These are phyloP conservation scores for Schrankia costaestrigalis DNA, from an alignment of 2,888 invertebrate species.

Conservation along the genomic window DNA sequence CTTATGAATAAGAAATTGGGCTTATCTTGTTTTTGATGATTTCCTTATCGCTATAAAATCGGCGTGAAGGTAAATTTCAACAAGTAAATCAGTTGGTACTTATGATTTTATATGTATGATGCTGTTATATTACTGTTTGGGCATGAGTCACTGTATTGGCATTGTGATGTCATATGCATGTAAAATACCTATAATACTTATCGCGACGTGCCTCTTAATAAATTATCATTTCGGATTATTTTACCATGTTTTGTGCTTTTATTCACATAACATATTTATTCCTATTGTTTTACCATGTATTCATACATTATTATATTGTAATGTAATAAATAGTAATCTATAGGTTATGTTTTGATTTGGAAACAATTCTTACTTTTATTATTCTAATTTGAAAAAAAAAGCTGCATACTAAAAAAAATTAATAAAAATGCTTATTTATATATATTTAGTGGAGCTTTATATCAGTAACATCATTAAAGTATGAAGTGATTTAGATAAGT, in stretches of 20 bases:
- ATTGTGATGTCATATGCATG: conserved; percentile 70
- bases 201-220: conserved; percentile 34
- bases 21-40: conserved; percentile 38
- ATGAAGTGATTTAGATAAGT: no score
- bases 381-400: no score
- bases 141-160: conserved; percentile 64
- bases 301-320: neutral
- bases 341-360: conserved; percentile 27
- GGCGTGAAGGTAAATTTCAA: conserved; percentile 19
- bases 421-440: no score
- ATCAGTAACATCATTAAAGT: no score
- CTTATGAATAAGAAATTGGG: conserved; percentile 16
- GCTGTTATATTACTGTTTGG: conserved; percentile 27
- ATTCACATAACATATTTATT: no score
- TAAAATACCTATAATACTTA: conserved; percentile 59
- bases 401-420: no score
- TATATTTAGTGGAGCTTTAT: no score
- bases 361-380: no score
- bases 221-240: conserved; percentile 21
- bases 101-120: conserved; percentile 22
- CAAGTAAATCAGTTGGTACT: conserved; percentile 17
- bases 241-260: neutral
- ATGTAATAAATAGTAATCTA: neutral
- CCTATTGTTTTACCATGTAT: no score
- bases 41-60: conserved; percentile 34